Percentiles rank a stretch among this genome's conserved stretches.
Conservation (phyloP, 2,888 invertebrate genomes). For the Alloplasta piceator region DNA sequence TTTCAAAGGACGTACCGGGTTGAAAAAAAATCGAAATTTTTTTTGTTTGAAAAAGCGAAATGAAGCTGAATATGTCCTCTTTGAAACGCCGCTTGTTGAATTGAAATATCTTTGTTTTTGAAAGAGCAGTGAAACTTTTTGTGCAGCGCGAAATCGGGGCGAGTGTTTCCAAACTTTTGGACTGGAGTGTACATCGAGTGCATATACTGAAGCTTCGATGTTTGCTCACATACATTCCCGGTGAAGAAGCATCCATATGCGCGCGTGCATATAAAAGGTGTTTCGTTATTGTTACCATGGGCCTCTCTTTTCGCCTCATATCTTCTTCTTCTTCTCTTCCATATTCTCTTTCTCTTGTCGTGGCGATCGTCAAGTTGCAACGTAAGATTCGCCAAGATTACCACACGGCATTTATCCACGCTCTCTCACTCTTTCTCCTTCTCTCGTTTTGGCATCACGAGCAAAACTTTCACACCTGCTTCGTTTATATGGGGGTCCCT, state of each 20-base stretch:
- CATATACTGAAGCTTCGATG: too few relatives aligned
- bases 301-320: conserved; percentile 44
- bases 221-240: too few relatives aligned
- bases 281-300: conserved; percentile 82
- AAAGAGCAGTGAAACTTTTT: too few relatives aligned
- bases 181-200: too few relatives aligned
- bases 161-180: too few relatives aligned
- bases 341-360: conserved; percentile 2
- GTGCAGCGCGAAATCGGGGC: too few relatives aligned
- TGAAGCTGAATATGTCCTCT: too few relatives aligned
- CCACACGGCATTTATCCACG: not conserved
- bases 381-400: conserved; percentile 19
- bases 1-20: too few relatives aligned
- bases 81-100: too few relatives aligned
- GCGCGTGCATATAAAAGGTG: conserved; percentile 77
- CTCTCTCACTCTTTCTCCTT: conserved; percentile 6
- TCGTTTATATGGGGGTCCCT: conserved; percentile 27
- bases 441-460: not conserved
- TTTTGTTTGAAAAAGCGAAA: too few relatives aligned
- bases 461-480: conserved; percentile 29
- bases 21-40: too few relatives aligned
- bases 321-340: conserved; percentile 1
- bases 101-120: too few relatives aligned
- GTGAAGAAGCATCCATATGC: not conserved
- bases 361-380: conserved; percentile 5